These are phyloP conservation scores for Semotilus atromaculatus DNA, from an alignment of 2,797 vertebrate genomes.

Conservation along the genomic window DNA sequence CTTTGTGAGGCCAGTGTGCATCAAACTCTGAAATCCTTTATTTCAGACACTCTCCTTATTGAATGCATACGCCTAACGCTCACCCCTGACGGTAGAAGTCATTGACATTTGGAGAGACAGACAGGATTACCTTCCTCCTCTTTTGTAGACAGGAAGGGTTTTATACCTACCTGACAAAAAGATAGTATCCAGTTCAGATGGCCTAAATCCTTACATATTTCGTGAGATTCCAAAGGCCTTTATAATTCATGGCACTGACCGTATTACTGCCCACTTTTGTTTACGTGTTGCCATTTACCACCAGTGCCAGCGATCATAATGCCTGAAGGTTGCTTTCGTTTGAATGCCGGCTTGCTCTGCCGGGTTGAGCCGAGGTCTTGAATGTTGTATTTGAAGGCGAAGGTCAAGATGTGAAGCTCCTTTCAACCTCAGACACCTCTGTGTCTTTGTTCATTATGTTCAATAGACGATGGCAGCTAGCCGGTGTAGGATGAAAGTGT, in stretches of 20 bases:
- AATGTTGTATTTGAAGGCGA: slow-evolving; percentile 62
- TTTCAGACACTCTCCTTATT: slow-evolving; percentile 43
- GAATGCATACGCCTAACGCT: slow-evolving; percentile 43
- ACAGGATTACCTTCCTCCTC: slow-evolving; percentile 25
- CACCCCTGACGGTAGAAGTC: slow-evolving; percentile 47
- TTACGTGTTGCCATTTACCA: slow-evolving; percentile 55
- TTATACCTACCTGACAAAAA: slow-evolving; percentile 25
- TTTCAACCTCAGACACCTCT: slow-evolving; percentile 47
- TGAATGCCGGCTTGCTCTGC: slow-evolving; percentile 46
- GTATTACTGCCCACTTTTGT: slow-evolving; percentile 43
- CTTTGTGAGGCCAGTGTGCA: slow-evolving; percentile 39
- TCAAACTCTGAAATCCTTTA: slow-evolving; percentile 41
- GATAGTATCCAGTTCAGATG: slow-evolving; percentile 34
- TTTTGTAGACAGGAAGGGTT: slow-evolving; percentile 4
- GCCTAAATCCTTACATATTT: slow-evolving; percentile 45
- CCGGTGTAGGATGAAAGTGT: slow-evolving; percentile 13
- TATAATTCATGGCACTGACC: slow-evolving; percentile 39
- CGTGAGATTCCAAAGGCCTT: slow-evolving; percentile 39
- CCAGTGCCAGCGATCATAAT: slow-evolving; percentile 45
- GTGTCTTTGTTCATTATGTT: slow-evolving; percentile 49
- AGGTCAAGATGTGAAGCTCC: slow-evolving; percentile 67
- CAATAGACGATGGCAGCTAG: slow-evolving; percentile 35
- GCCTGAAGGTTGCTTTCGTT: slow-evolving; percentile 54
- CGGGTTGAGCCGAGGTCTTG: slow-evolving; percentile 49
- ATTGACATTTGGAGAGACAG: slow-evolving; percentile 58